phyloP scores from a whole-genome alignment of 2,113 vertebrate species.

The Hiodon alosoides region DNA sequence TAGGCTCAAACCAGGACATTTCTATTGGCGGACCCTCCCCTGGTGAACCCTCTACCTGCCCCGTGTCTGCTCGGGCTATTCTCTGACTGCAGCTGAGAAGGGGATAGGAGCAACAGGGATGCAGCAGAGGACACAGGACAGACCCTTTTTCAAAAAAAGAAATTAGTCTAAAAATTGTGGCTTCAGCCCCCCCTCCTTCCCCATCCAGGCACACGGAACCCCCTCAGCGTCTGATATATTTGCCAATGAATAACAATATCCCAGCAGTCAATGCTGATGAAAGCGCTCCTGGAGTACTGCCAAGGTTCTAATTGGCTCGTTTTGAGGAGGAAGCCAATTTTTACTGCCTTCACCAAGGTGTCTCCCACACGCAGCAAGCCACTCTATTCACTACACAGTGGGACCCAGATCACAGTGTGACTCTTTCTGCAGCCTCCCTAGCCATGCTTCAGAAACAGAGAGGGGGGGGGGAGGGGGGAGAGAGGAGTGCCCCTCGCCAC shows the following conservation, averaged over 20 bases:
- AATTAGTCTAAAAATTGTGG: not conserved
- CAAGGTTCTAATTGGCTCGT: slow-evolving; percentile 9
- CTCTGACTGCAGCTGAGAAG: not conserved
- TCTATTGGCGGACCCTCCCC: slow-evolving; percentile 9
- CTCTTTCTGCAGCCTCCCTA: not conserved
- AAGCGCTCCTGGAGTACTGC: slow-evolving; percentile 6
- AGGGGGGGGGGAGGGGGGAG: too few relatives aligned
- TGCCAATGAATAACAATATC: slow-evolving; percentile 19
- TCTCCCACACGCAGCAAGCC: not conserved
- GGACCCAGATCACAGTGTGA: not conserved
- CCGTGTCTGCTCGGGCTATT: too few relatives aligned
- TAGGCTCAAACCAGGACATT: not conserved
- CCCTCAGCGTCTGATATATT: not conserved
- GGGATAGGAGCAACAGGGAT: not conserved
- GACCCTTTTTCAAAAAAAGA: not conserved
- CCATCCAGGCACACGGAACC: not conserved
- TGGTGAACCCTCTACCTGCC: not conserved
- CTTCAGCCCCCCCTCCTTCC: not conserved
- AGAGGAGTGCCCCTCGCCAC: too few relatives aligned
- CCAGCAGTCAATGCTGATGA: slow-evolving; percentile 6
- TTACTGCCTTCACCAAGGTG: not conserved
- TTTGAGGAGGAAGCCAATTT: not conserved
- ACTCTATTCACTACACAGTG: not conserved
- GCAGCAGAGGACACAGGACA: not conserved
- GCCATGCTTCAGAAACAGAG: not conserved